These are phyloP conservation scores for Sipha maydis DNA, from an alignment of 2,888 invertebrate genomes.

Conservation along the genomic window DNA sequence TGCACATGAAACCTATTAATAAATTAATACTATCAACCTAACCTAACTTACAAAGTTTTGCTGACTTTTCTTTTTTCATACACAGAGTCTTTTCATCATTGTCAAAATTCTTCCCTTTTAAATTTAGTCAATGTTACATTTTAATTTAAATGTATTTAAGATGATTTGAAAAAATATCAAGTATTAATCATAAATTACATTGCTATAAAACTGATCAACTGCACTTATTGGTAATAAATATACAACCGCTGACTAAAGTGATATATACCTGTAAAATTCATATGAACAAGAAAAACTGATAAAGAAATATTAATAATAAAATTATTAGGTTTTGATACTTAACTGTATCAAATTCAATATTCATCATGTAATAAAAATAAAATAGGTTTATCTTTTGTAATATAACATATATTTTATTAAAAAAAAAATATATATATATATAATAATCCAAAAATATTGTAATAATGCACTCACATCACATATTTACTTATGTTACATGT, in stretches of 20 bases:
- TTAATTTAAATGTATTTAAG: constrained; percentile 29
- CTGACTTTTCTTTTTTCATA: constrained; percentile 23
- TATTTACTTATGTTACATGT: too few species aligned
- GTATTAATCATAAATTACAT: constrained; percentile 37
- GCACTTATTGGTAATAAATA: neutral
- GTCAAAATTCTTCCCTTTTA: constrained; percentile 20
- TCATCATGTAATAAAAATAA: too few species aligned
- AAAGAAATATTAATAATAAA: neutral
- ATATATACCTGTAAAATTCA: constrained; percentile 1
- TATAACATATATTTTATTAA: too few species aligned
- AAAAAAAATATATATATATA: too few species aligned
- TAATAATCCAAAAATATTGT: too few species aligned
- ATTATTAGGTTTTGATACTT: neutral
- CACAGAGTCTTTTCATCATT: constrained; percentile 29
- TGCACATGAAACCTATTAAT: too few species aligned
- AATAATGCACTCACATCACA: too few species aligned
- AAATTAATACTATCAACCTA: too few species aligned
- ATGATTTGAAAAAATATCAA: constrained; percentile 40
- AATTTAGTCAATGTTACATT: constrained; percentile 10
- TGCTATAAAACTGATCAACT: neutral
- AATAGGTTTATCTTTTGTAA: too few species aligned
- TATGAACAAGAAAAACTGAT: neutral
- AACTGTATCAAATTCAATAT: neutral
- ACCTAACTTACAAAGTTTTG: neutral
- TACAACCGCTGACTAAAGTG: constrained; percentile 26